Percentiles rank a stretch among this genome's conserved stretches.
phyloP scores from a whole-genome alignment of 2,113 vertebrate genomes.

The Vanacampus margaritifer region DNA sequence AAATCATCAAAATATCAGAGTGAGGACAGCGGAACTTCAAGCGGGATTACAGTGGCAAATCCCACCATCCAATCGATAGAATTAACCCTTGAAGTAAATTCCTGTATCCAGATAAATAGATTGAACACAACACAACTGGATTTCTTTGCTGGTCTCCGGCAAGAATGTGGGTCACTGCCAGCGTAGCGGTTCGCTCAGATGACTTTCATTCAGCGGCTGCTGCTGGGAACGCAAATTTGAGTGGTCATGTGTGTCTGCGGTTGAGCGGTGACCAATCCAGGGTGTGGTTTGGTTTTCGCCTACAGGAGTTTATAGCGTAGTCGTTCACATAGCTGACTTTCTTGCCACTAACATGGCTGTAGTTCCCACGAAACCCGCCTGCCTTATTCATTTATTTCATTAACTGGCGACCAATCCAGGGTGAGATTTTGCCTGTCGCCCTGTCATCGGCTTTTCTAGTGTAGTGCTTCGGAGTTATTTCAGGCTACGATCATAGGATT shows the following conservation, averaged over 20 bases:
- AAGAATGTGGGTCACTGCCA: background rate
- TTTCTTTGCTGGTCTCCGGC: slow-evolving; percentile 11
- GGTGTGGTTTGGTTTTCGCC: too few relatives aligned
- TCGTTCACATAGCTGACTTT: too few relatives aligned
- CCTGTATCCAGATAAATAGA: slow-evolving; percentile 13
- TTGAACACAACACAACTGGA: slow-evolving; percentile 23
- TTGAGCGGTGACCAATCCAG: background rate
- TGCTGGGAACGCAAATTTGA: background rate
- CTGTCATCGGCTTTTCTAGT: too few relatives aligned
- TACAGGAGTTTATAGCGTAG: too few relatives aligned
- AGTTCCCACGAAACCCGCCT: too few relatives aligned
- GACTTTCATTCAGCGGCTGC: background rate
- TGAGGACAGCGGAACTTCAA: slow-evolving; percentile 30
- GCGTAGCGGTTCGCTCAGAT: background rate
- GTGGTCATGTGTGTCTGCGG: background rate
- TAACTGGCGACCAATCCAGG: too few relatives aligned
- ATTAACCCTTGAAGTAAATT: slow-evolving; percentile 51
- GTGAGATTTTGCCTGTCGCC: too few relatives aligned
- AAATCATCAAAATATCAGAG: background rate
- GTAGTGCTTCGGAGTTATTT: too few relatives aligned
- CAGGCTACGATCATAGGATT: too few relatives aligned
- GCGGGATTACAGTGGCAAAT: slow-evolving; percentile 28
- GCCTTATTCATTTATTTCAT: too few relatives aligned
- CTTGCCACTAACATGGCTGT: background rate
- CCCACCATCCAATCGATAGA: slow-evolving; percentile 27